phyloP scores from a whole-genome alignment of 2,797 vertebrate genomes.

The Myripristis jacobus region DNA sequence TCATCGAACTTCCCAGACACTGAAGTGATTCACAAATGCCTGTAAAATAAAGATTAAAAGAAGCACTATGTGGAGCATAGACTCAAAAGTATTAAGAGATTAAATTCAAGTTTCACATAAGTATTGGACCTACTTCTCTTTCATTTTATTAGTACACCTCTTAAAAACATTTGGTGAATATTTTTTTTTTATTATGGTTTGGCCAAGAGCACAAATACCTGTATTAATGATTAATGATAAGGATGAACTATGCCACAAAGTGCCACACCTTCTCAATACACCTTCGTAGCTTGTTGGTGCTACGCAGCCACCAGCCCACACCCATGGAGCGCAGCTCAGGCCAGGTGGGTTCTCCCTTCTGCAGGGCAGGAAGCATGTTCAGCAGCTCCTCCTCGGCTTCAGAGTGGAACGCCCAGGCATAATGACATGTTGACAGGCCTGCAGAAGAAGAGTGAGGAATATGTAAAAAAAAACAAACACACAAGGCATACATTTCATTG shows the following conservation, averaged over 20 bases:
- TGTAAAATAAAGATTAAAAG: conserved; percentile 2
- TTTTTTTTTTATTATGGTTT: neutral
- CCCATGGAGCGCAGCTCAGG: conserved; percentile 96
- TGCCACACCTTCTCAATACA: conserved; percentile 94
- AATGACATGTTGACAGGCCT: conserved; percentile 96
- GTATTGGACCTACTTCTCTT: neutral
- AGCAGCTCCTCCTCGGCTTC: conserved; percentile 96
- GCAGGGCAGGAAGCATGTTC: conserved; percentile 92
- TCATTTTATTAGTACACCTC: neutral
- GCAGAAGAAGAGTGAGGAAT: conserved; percentile 2
- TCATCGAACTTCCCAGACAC: neutral
- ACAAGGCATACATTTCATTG: neutral
- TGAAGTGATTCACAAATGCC: neutral
- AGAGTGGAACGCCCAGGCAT: conserved; percentile 98
- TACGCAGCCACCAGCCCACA: conserved; percentile 97
- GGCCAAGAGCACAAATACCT: neutral
- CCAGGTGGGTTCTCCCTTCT: conserved; percentile 93
- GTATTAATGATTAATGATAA: neutral
- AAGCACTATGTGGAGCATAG: neutral
- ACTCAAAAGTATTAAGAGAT: neutral
- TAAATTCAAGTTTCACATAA: neutral
- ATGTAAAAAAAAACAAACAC: no score
- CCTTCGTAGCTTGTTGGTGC: conserved; percentile 89
- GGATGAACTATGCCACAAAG: neutral
- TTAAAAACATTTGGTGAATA: neutral